Conservation (phyloP, 2,113 vertebrate species). For the Chlorodrepanis virens region DNA sequence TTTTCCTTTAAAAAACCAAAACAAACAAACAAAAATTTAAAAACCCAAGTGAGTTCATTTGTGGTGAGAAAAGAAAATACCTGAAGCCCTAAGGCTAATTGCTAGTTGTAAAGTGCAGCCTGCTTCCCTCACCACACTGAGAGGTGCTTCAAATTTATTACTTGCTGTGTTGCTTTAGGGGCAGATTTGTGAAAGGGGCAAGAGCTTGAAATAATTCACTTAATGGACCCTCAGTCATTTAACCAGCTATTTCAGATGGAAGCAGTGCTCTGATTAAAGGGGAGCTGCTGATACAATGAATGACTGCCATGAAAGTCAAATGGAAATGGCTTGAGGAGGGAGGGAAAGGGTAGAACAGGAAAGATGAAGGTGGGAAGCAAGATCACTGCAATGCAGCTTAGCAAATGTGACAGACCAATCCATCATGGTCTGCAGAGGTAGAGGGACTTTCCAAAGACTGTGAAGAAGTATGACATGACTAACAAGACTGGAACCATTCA, state of each 20-base stretch:
- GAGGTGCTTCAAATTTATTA: neutral
- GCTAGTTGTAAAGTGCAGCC: constrained; percentile 18
- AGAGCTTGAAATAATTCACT: constrained; percentile 34
- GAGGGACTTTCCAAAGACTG: neutral
- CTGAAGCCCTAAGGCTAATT: constrained; percentile 25
- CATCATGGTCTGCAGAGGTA: neutral
- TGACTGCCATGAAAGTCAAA: constrained; percentile 34
- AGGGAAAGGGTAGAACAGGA: neutral
- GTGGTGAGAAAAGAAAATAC: neutral
- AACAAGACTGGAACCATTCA: constrained; percentile 12
- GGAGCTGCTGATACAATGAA: neutral
- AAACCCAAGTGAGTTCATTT: neutral
- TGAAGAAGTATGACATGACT: neutral
- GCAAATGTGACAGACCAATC: neutral
- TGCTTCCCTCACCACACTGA: neutral
- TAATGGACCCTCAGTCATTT: neutral
- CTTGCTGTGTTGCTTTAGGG: neutral
- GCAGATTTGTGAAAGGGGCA: neutral
- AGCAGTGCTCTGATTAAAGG: constrained; percentile 28
- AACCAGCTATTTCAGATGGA: neutral
- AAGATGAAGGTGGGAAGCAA: neutral
- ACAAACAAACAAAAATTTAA: neutral
- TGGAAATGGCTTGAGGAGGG: neutral
- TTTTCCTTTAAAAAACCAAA: neutral
- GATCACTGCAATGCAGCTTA: neutral